A percentile compares a stretch with the other conserved stretches of the same genome.
Conservation (phyloP, 2,797 vertebrate species). For the Pyrocephalus nanus region DNA sequence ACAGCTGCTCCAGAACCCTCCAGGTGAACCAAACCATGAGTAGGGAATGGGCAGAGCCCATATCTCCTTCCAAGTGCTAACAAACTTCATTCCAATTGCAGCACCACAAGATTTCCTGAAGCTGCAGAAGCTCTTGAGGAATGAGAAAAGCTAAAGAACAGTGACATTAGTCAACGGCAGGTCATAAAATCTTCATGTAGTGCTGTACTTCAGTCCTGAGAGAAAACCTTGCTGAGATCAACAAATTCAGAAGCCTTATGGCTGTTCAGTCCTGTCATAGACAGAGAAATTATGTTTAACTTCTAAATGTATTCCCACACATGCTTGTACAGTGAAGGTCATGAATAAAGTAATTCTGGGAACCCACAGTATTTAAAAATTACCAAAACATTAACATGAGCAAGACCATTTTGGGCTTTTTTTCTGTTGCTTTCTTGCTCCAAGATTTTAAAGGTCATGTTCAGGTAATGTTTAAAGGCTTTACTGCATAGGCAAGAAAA, state of each 20-base stretch:
- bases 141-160: not conserved
- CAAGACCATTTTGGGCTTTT: not conserved
- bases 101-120: not conserved
- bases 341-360: not conserved
- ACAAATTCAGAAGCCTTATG: not conserved
- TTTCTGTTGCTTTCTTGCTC: not conserved
- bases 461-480: not conserved
- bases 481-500: not conserved
- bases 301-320: not conserved
- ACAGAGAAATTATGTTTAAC: not conserved
- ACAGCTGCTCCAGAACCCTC: not conserved
- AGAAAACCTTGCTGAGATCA: not conserved
- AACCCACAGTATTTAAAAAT: not conserved
- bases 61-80: not conserved
- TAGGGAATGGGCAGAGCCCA: not conserved
- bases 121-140: not conserved
- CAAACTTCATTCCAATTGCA: not conserved
- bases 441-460: not conserved
- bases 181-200: not conserved
- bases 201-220: not conserved
- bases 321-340: not conserved
- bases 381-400: not conserved
- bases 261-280: not conserved
- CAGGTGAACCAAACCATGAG: not conserved
- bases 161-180: not conserved